Conservation (phyloP, 2,797 vertebrate species). For the Odontamblyopus lacepedii region DNA sequence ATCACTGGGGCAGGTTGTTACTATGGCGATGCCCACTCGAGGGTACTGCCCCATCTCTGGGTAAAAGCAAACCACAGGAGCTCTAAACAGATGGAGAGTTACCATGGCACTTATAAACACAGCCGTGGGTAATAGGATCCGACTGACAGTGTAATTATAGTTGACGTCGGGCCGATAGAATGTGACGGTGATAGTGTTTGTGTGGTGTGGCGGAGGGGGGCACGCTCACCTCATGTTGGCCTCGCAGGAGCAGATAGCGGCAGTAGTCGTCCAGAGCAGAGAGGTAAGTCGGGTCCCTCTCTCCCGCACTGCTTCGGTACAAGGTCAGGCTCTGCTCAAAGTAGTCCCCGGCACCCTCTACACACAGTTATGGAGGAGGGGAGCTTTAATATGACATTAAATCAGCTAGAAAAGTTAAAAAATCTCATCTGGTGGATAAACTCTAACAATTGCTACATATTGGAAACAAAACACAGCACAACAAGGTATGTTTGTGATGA, state of each 20-base stretch:
- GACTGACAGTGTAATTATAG: neutral
- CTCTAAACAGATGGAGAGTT: constrained; percentile 8
- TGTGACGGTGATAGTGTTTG: neutral
- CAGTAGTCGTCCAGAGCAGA: constrained; percentile 76
- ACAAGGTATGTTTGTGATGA: too few relatives aligned
- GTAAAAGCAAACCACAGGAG: neutral
- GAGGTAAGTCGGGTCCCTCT: constrained; percentile 64
- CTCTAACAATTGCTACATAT: too few relatives aligned
- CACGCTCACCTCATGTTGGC: constrained; percentile 65
- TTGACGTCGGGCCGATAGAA: neutral
- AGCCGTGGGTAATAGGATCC: neutral
- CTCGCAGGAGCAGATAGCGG: constrained; percentile 72
- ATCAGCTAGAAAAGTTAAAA: too few relatives aligned
- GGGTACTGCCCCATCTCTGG: neutral
- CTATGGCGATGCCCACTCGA: neutral
- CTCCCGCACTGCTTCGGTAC: constrained; percentile 60
- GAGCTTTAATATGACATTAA: neutral
- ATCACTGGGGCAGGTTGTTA: neutral
- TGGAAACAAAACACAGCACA: too few relatives aligned
- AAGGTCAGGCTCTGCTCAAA: constrained; percentile 76
- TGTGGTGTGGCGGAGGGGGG: neutral
- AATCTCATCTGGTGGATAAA: too few relatives aligned
- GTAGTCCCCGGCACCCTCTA: constrained; percentile 67
- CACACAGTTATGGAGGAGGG: constrained; percentile 2
- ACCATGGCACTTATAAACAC: constrained; percentile 18